Percentiles rank a stretch among this genome's conserved stretches.
Evolutionary conservation across 2,797 vertebrate species (phyloP).

Genomic region (Sebastes alutus): DNA sequence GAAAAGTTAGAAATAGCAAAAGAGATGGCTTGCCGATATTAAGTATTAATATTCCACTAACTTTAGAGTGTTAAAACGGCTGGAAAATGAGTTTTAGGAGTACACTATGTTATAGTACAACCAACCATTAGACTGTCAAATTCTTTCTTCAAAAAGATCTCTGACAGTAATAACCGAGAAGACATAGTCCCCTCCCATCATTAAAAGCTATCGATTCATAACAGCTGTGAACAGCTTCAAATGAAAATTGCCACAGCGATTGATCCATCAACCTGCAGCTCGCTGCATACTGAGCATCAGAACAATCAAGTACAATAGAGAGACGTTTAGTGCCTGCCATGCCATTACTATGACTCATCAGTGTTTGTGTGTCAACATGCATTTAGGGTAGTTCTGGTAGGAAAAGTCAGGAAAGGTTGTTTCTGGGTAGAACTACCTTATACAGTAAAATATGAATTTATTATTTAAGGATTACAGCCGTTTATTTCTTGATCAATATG

Average conservation of each 20-base stretch:
- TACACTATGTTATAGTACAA: not conserved
- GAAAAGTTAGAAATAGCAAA: not conserved
- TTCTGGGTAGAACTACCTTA: not conserved
- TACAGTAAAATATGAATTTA: not conserved
- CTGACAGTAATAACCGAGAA: slow-evolving; percentile 56
- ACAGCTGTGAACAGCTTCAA: slow-evolving; percentile 58
- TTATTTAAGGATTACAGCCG: not conserved
- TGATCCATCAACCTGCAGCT: slow-evolving; percentile 65
- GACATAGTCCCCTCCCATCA: slow-evolving; percentile 37
- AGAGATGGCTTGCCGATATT: not conserved
- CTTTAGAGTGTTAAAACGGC: slow-evolving; percentile 15
- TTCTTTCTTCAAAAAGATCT: slow-evolving; percentile 31
- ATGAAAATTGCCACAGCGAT: slow-evolving; percentile 57
- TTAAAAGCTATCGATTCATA: slow-evolving; percentile 73
- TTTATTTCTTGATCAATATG: not conserved
- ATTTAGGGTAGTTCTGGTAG: not conserved
- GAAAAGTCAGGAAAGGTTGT: not conserved
- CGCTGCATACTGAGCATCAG: slow-evolving; percentile 53
- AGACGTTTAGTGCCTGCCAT: slow-evolving; percentile 27
- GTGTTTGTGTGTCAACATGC: slow-evolving; percentile 32
- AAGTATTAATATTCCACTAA: not conserved
- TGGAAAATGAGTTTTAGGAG: not conserved
- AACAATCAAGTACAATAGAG: slow-evolving; percentile 15
- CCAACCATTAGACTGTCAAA: slow-evolving; percentile 28
- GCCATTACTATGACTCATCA: not conserved